Evolutionary conservation across 2,113 vertebrate genomes (phyloP), one percentile per base, ranked within the genome.

Genomic region (Hiodon tergisus): DNA sequence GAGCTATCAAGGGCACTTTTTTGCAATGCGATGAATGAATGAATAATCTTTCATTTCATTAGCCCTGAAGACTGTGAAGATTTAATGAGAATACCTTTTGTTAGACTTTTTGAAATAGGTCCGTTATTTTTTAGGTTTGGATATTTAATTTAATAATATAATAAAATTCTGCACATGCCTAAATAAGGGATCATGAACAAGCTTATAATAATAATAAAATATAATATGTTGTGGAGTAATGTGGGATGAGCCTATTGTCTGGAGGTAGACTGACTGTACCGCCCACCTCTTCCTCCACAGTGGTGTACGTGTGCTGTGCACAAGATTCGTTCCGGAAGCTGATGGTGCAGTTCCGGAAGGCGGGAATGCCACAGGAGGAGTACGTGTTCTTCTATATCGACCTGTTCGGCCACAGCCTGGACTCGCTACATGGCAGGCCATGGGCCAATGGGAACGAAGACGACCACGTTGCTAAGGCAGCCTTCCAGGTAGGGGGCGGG

Each of bases 301-400:
- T 98, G 4, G 86, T 96, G 76, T 98, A 97, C 58, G 81, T 95
- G 47, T 98, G 95, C 89, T 98, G 95, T 50, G 86, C 90, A 0
- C 92, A 92, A 0, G 91, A 93, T 48, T 85, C 89, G 73, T 95
- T 98, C 88, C 88, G 94, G 63, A 89, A 86, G 77, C 59, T 98
- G 78, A 93, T 98, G 93, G 85, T 98, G 6, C 80, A 92, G 53
- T 95, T 95, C 7, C 73, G 79, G 14, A 85, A 60, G 0, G 86
- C 89, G 0, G 89, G 92, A 4, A 83, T 98, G 10, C 90, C 91
- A 4, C 84, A 82, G 0, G 89, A 92, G 0, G 90, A 98, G 13
- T 98, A 89, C 5, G 93, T 89, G 76, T 97, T 98, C 83, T 93
- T 98, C 85, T 96, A 94, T 87, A 90, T 98, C 51, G 96, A 98